A percentile compares a stretch with the other conserved stretches of the same genome.
Conservation (phyloP, 2,113 vertebrate species). For the Gracilinanus agilis region DNA sequence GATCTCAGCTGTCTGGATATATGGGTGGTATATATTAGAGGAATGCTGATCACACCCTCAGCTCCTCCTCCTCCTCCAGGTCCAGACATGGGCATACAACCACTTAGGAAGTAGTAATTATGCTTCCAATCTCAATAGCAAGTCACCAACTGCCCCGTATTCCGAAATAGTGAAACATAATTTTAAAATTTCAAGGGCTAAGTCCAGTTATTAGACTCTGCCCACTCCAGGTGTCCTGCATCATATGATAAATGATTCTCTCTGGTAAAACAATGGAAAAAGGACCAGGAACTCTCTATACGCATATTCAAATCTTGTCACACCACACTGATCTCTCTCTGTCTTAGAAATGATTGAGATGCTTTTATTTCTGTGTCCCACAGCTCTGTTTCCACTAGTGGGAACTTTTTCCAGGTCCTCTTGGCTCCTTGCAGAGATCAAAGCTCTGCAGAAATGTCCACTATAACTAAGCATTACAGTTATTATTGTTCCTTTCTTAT, state of each 20-base stretch:
- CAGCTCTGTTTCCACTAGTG: not conserved
- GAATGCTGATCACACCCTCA: not conserved
- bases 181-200: not conserved
- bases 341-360: not conserved
- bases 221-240: not conserved
- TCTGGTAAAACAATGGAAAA: not conserved
- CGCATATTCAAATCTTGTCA: not conserved
- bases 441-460: not conserved
- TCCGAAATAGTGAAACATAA: not conserved
- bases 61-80: not conserved
- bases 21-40: not conserved
- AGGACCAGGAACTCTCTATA: not conserved
- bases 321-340: not conserved
- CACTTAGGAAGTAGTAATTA: not conserved
- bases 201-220: too few relatives aligned
- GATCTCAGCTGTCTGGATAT: conserved; percentile 4
- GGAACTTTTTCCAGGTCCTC: not conserved
- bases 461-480: not conserved
- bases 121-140: not conserved
- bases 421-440: not conserved
- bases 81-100: not conserved
- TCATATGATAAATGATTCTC: not conserved
- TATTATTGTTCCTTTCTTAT: not conserved
- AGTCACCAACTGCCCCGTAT: not conserved
- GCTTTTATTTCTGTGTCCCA: not conserved